Conservation (phyloP, 1,140 invertebrate species). For the Drosophila melanica region DNA sequence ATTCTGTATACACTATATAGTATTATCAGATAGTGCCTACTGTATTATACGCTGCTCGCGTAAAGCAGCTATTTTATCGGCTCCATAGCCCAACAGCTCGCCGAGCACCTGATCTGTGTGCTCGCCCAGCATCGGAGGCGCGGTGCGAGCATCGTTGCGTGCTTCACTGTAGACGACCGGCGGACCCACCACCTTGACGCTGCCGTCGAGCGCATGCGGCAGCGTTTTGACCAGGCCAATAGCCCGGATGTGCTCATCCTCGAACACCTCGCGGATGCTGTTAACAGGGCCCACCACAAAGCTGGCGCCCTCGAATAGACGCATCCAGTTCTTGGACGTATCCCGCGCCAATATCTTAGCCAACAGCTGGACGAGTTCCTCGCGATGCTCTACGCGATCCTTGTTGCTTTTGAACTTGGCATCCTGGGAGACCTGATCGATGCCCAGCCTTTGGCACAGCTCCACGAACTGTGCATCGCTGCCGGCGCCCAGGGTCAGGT, state of each 20-base stretch:
- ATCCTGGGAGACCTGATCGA: constrained; percentile 87
- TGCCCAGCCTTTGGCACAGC: constrained; percentile 88
- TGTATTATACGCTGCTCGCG: constrained; percentile 60
- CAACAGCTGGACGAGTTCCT: constrained; percentile 88
- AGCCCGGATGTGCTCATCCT: constrained; percentile 92
- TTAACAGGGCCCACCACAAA: constrained; percentile 97
- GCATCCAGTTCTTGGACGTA: constrained; percentile 91
- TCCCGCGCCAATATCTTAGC: constrained; percentile 87
- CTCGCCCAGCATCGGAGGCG: constrained; percentile 94
- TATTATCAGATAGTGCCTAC: background rate
- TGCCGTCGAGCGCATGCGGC: constrained; percentile 88
- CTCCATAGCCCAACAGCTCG: constrained; percentile 88
- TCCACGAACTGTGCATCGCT: constrained; percentile 91
- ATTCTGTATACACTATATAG: too few relatives aligned
- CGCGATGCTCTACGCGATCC: constrained; percentile 90
- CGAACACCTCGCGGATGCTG: constrained; percentile 92
- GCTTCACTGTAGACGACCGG: constrained; percentile 92
- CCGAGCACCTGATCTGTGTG: constrained; percentile 92
- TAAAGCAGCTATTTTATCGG: constrained; percentile 41
- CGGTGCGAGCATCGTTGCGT: constrained; percentile 87
- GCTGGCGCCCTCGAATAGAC: constrained; percentile 88
- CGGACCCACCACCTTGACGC: constrained; percentile 92
- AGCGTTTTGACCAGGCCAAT: constrained; percentile 91
- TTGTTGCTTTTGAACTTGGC: constrained; percentile 89
- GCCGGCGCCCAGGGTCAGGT: constrained; percentile 93